Base-by-base conservation (phyloP, 1,140 invertebrate genomes). In the Holcopasites calliopsidis region DNA sequence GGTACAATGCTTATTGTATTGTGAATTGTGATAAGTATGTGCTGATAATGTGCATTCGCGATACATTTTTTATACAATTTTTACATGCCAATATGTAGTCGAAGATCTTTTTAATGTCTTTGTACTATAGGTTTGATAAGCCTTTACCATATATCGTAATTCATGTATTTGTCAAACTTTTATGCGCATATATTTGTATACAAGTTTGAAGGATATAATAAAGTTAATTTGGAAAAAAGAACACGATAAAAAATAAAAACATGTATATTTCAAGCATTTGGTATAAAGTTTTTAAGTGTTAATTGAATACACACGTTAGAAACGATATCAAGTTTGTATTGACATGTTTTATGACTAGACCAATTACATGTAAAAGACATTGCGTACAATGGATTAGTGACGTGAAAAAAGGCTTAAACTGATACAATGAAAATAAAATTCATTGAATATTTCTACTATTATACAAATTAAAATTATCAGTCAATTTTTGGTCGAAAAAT, bases 11-110 rank as follows among this genome's bases (percentile, higher is more conserved):
- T 55, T 80, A 71, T 76, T 35, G 49, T 68, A 77, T 69, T 65
- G 54, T 68, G 71, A 72, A 73, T 70, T 85, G 82, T 85, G 84
- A 84, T 85, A 85, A 68, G 26, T 69, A 58, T 71, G 47, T 66
- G 58, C 76, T 76, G 38, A 55, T 62, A 57, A 33, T 35, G 6
- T 65, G 76, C 28, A 49, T 65, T 23, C 35, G 18, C 13, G 38
- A 68, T 68, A 77, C 42, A 81, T 42, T 42, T 77, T 68, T 60
- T 50, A 66, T 23, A 40, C n/a, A 49, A n/a, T 0, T 60, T 69
- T 69, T 65, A 75, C 58, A 57, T 70, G 49, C 69, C 58, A 72
- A 52, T 60, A 18, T 70, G 47, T 77, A 68, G 44, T 80, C 21
- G 44, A 66, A 58, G 72, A 38, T 77, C 80, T 42, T 82, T 72